A percentile compares a stretch with the other conserved stretches of the same genome.
These are phyloP conservation scores for Paracentrotus lividus DNA, from an alignment of 53 echinoderm and acorn worm species.

Conservation along the genomic window DNA sequence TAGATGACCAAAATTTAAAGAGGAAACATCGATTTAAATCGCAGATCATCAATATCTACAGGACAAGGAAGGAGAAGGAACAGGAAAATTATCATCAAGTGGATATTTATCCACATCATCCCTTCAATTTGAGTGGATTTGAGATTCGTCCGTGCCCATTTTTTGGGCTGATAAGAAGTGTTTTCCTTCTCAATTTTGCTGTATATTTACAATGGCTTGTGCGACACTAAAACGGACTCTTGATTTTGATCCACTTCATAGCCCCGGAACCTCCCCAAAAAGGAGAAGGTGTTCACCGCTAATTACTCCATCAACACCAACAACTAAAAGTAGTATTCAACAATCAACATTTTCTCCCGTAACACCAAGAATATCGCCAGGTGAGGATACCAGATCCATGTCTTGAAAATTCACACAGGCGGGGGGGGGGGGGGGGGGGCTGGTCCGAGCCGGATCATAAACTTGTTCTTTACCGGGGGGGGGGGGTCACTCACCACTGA, in stretches of 20 bases:
- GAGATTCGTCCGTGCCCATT: not conserved
- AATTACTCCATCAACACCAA: constrained; percentile 86
- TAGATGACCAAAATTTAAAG: not conserved
- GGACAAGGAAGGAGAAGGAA: not conserved
- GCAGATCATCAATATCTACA: not conserved
- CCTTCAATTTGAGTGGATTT: constrained; percentile 33
- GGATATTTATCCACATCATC: constrained; percentile 5
- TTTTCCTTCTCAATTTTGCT: constrained; percentile 1
- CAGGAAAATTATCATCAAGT: not conserved
- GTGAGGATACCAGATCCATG: constrained; percentile 66
- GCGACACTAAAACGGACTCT: constrained; percentile 99
- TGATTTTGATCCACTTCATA: constrained; percentile 99
- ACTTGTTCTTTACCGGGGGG: too few relatives aligned
- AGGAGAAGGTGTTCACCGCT: constrained; percentile 95
- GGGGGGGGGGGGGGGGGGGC: too few relatives aligned
- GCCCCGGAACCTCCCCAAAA: constrained; percentile 93
- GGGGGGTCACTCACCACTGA: too few relatives aligned
- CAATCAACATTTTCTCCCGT: constrained; percentile 95
- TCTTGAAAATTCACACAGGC: too few relatives aligned
- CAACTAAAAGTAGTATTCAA: constrained; percentile 89
- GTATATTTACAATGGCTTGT: constrained; percentile 87
- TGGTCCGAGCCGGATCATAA: too few relatives aligned
- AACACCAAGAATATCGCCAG: constrained; percentile 89
- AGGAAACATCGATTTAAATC: constrained; percentile 45
- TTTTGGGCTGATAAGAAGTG: not conserved